Percentiles rank a stretch among this genome's conserved stretches.
phyloP scores from a whole-genome alignment of 2,888 invertebrate genomes.

The Orthosia gracilis region DNA sequence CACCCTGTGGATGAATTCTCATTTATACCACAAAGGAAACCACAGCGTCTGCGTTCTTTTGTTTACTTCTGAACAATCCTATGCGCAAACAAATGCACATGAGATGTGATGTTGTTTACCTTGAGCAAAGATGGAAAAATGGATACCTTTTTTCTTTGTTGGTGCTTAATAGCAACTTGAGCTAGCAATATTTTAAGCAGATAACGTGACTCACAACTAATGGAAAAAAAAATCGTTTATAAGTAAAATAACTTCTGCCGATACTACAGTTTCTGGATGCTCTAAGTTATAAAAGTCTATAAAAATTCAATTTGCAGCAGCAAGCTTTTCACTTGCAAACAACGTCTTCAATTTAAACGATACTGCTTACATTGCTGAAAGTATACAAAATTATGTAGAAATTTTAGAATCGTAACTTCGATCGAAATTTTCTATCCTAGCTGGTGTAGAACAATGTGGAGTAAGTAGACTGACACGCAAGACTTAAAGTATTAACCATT shows the following conservation, averaged over 20 bases:
- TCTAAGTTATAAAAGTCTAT: too few species aligned
- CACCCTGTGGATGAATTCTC: constrained; percentile 57
- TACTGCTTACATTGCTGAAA: constrained; percentile 6
- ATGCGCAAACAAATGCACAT: constrained; percentile 47
- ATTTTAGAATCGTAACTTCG: not conserved
- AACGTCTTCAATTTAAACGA: constrained; percentile 4
- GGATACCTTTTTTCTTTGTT: constrained; percentile 6
- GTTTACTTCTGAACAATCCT: constrained; percentile 49
- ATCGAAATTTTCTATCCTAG: constrained; percentile 17
- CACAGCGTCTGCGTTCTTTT: constrained; percentile 56
- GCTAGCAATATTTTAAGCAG: not conserved
- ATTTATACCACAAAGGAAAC: constrained; percentile 57
- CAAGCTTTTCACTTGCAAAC: constrained; percentile 1
- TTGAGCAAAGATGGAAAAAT: constrained; percentile 29
- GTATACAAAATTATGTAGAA: not conserved
- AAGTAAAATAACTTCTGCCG: too few species aligned
- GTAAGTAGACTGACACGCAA: constrained; percentile 17
- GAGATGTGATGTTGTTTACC: constrained; percentile 30
- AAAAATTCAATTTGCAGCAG: not conserved
- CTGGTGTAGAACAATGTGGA: not conserved
- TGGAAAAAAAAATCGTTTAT: not conserved
- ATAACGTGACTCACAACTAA: not conserved
- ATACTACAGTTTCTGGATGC: constrained; percentile 2
- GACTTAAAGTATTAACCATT: constrained; percentile 27
- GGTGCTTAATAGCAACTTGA: constrained; percentile 9